phyloP scores from a whole-genome alignment of 2,888 invertebrate genomes.

The Cyclophora punctaria region DNA sequence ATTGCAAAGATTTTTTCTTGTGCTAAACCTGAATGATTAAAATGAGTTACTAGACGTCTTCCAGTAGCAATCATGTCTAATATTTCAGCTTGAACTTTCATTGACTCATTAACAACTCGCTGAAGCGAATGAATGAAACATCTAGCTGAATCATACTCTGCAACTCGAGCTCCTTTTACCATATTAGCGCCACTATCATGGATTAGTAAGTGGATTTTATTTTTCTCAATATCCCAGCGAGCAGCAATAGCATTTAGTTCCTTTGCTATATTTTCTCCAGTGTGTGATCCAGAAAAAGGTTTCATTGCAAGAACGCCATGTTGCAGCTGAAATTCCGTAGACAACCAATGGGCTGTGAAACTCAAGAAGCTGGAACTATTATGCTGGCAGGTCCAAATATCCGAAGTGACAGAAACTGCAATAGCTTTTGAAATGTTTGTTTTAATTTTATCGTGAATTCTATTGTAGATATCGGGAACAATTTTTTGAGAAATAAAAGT shows the following conservation, averaged over 20 bases:
- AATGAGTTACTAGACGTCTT: constrained; percentile 30
- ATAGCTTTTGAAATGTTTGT: constrained; percentile 13
- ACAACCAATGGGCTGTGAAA: constrained; percentile 24
- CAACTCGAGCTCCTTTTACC: constrained; percentile 23
- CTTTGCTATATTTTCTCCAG: constrained; percentile 26
- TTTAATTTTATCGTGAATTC: constrained; percentile 20
- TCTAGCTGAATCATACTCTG: constrained; percentile 21
- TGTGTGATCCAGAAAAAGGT: constrained; percentile 19
- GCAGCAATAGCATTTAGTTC: constrained; percentile 22
- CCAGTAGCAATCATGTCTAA: constrained; percentile 19
- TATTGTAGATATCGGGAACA: constrained; percentile 17
- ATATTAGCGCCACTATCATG: constrained; percentile 28
- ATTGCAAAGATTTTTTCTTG: constrained; percentile 19
- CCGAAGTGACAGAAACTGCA: constrained; percentile 22
- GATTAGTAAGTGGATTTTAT: constrained; percentile 21
- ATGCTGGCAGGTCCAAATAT: constrained; percentile 24
- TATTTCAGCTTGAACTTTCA: constrained; percentile 26
- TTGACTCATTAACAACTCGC: constrained; percentile 17
- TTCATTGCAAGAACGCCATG: constrained; percentile 25
- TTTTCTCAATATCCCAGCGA: constrained; percentile 25
- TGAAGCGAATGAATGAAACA: constrained; percentile 29
- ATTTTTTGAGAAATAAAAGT: constrained; percentile 15
- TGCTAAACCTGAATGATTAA: constrained; percentile 23
- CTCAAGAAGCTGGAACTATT: constrained; percentile 20
- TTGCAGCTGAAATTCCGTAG: constrained; percentile 18